These are phyloP conservation scores for Iphiclides podalirius DNA, from an alignment of 2,888 invertebrate species.

Conservation along the genomic window DNA sequence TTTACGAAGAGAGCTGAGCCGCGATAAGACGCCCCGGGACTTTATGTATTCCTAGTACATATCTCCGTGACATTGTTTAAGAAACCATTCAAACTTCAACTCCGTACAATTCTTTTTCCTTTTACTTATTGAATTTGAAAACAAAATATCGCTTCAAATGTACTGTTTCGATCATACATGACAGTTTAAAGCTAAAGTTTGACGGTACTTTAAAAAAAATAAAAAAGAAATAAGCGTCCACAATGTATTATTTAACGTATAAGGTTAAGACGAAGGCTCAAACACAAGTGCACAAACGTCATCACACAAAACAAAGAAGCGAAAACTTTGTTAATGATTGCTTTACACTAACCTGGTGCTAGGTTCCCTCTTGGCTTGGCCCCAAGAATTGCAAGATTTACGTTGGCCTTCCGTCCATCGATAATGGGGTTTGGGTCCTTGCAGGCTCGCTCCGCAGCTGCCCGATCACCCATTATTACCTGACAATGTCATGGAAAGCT, in stretches of 20 bases:
- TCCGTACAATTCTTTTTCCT: not conserved
- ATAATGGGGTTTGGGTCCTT: constrained; percentile 99
- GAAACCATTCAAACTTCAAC: not conserved
- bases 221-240: too few species aligned
- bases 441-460: constrained; percentile 96
- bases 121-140: not conserved
- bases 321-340: constrained; percentile 14
- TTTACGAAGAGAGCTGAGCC: constrained; percentile 69
- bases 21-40: constrained; percentile 38
- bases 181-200: too few species aligned
- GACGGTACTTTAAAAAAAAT: too few species aligned
- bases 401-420: constrained; percentile 98
- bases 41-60: constrained; percentile 3
- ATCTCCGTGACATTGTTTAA: not conserved
- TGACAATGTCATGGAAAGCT: constrained; percentile 65
- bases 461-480: constrained; percentile 98
- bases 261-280: too few species aligned
- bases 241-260: too few species aligned
- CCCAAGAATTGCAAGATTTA: constrained; percentile 97
- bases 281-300: too few species aligned
- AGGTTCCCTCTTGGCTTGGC: constrained; percentile 96
- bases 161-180: constrained; percentile 14
- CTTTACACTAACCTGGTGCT: constrained; percentile 82
- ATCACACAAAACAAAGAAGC: too few species aligned
- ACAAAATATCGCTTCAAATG: not conserved